Conservation (phyloP, 2,797 vertebrate species). For the Choloepus didactylus region DNA sequence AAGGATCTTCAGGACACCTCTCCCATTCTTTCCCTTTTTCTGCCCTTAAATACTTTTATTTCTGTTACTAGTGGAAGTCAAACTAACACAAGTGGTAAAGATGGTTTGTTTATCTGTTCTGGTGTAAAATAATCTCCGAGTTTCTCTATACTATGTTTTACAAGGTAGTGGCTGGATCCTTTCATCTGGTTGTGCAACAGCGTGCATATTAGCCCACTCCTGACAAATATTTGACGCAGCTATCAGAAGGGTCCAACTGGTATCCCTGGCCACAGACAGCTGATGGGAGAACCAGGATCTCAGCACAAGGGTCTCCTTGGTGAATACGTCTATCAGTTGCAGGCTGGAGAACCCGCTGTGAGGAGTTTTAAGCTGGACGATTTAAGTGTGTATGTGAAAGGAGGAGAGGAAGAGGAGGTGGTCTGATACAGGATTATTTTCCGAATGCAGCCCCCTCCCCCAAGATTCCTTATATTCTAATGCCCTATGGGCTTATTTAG, state of each 20-base stretch:
- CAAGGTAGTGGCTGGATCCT: background rate
- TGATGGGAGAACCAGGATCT: background rate
- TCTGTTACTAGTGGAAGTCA: background rate
- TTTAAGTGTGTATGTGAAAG: background rate
- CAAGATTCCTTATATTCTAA: background rate
- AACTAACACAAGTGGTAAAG: background rate
- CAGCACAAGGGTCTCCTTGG: background rate
- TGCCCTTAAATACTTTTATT: background rate
- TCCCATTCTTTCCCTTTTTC: background rate
- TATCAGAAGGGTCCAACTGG: accelerated
- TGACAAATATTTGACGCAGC: background rate
- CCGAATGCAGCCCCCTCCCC: background rate
- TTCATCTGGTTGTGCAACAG: background rate
- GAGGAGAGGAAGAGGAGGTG: background rate
- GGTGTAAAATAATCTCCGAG: background rate
- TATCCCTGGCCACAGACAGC: background rate
- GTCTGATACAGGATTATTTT: background rate
- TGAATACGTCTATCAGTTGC: background rate
- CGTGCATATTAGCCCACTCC: background rate
- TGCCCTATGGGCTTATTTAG: background rate
- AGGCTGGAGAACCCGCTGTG: background rate
- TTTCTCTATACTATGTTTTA: background rate
- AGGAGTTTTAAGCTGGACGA: background rate
- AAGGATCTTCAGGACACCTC: background rate
- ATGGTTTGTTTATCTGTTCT: background rate